A percentile compares a stretch with the other conserved stretches of the same genome.
Evolutionary conservation across 1,140 invertebrate genomes (phyloP).

Genomic region (Meteorus sp.): DNA sequence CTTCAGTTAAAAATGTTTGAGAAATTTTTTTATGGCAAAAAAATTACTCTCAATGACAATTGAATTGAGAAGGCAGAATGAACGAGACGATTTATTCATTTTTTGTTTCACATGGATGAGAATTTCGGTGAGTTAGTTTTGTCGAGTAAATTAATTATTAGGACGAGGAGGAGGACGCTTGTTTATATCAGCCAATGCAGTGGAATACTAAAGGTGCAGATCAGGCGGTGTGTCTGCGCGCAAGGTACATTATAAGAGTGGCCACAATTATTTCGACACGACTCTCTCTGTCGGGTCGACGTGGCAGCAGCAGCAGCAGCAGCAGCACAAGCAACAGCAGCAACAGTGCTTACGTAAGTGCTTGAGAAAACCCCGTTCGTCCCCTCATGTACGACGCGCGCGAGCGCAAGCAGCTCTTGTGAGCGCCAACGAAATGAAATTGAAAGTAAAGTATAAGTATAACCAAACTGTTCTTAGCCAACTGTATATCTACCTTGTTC

Average conservation of each 20-base stretch:
- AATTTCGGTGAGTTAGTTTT: too few relatives aligned
- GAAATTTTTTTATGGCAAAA: too few relatives aligned
- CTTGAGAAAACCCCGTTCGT: slow-evolving; percentile 3
- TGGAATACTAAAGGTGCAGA: slow-evolving; percentile 17
- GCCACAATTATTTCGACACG: slow-evolving; percentile 55
- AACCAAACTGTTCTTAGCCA: slow-evolving; percentile 48
- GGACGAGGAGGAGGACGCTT: too few relatives aligned
- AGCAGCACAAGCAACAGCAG: too few relatives aligned
- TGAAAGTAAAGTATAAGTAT: slow-evolving; percentile 50
- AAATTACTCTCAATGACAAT: too few relatives aligned
- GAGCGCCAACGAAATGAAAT: slow-evolving; percentile 53
- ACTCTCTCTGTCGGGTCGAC: slow-evolving; percentile 40
- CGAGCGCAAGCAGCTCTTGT: slow-evolving; percentile 36
- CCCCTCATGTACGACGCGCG: slow-evolving; percentile 2
- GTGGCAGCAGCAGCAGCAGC: neutral
- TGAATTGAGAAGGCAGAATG: too few relatives aligned
- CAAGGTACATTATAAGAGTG: slow-evolving; percentile 49
- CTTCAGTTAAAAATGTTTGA: too few relatives aligned
- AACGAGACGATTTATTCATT: too few relatives aligned
- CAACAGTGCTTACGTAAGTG: slow-evolving; percentile 38
- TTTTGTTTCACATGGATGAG: too few relatives aligned
- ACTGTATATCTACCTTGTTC: slow-evolving; percentile 6
- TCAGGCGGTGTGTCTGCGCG: slow-evolving; percentile 30
- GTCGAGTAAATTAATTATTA: too few relatives aligned
- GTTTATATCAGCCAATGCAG: neutral